phyloP scores from a whole-genome alignment of 2,888 invertebrate species.

The Bombylius discolor region DNA sequence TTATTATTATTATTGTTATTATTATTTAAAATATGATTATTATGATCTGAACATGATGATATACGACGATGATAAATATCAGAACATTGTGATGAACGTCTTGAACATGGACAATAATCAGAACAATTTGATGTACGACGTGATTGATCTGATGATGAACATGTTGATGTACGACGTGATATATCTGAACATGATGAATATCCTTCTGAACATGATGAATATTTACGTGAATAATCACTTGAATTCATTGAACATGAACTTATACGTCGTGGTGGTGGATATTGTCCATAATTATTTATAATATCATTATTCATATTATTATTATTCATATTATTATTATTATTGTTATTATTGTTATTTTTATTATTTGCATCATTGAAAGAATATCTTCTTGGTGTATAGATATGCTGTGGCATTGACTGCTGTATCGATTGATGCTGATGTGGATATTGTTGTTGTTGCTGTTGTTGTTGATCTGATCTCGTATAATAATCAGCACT shows the following conservation, averaged over 20 bases:
- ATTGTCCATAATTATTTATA: constrained; percentile 19
- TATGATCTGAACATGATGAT: constrained; percentile 36
- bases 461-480: constrained; percentile 29
- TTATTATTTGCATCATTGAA: constrained; percentile 2
- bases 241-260: constrained; percentile 52
- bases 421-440: constrained; percentile 11
- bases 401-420: constrained; percentile 15
- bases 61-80: constrained; percentile 28
- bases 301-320: constrained; percentile 9
- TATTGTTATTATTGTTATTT: not conserved
- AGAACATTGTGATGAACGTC: constrained; percentile 31
- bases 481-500: constrained; percentile 34
- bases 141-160: constrained; percentile 20
- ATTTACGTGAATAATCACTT: constrained; percentile 19
- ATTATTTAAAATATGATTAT: constrained; percentile 41
- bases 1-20: constrained; percentile 16
- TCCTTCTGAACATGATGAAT: constrained; percentile 34
- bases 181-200: constrained; percentile 27
- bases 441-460: constrained; percentile 10
- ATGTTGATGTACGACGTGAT: constrained; percentile 33
- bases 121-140: constrained; percentile 34
- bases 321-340: not conserved
- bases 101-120: constrained; percentile 29
- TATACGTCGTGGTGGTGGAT: constrained; percentile 44
- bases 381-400: constrained; percentile 8